Conservation (phyloP, 30 jellyfish, hydroid and myxozoan genomes). For the Phacellophora camtschatica region DNA sequence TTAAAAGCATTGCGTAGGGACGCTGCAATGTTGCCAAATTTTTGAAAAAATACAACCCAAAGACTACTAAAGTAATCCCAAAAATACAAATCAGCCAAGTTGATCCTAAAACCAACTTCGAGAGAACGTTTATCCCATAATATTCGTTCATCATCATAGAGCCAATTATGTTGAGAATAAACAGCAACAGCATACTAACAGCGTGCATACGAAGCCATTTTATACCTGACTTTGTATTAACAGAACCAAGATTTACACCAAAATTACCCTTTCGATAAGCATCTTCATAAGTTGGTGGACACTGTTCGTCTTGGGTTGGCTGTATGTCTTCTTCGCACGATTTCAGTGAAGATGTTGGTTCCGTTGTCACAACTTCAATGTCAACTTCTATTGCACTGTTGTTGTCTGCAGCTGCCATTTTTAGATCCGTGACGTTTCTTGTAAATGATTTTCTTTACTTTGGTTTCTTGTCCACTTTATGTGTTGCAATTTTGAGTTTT, state of each 20-base stretch:
- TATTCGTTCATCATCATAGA: not conserved
- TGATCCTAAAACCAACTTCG: constrained; percentile 4
- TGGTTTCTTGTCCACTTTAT: not conserved
- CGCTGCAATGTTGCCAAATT: not conserved
- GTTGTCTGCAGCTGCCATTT: not conserved
- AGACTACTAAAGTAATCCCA: not conserved
- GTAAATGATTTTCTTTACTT: not conserved
- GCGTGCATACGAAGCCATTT: constrained; percentile 10
- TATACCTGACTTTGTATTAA: not conserved
- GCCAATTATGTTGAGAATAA: constrained; percentile 5
- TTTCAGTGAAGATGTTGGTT: not conserved
- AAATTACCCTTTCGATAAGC: constrained; percentile 33
- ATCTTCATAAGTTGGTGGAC: not conserved
- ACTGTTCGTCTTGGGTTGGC: too few relatives aligned
- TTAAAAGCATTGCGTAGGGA: constrained; percentile 20
- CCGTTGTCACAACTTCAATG: not conserved
- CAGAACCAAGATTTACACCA: constrained; percentile 26
- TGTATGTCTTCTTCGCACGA: too few relatives aligned
- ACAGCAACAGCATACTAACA: not conserved
- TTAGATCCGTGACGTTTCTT: not conserved
- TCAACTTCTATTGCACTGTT: not conserved
- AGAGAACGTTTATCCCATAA: not conserved
- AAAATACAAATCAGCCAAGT: constrained; percentile 5
- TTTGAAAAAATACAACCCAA: not conserved
- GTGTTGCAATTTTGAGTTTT: too few relatives aligned